Percentiles rank a stretch among this genome's conserved stretches.
phyloP scores from a whole-genome alignment of 2,888 invertebrate species.

The Drosophila testacea region DNA sequence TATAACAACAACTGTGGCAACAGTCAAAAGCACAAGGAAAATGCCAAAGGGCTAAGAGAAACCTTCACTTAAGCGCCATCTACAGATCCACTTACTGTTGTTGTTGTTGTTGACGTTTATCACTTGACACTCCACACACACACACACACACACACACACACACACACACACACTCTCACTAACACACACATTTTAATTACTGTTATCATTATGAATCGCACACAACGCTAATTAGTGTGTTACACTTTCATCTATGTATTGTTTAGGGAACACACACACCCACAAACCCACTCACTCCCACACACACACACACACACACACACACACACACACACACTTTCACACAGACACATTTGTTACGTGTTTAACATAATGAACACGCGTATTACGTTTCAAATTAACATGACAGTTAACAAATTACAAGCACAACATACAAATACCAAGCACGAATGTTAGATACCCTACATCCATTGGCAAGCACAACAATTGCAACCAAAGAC shows the following conservation, averaged over 20 bases:
- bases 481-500: not conserved
- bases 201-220: slow-evolving; percentile 82
- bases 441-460: not conserved
- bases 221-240: slow-evolving; percentile 77
- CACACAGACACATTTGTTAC: slow-evolving; percentile 45
- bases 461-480: not conserved
- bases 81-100: slow-evolving; percentile 15
- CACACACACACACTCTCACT: slow-evolving; percentile 55
- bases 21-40: slow-evolving; percentile 25
- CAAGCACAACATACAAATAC: not conserved
- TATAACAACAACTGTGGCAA: not conserved
- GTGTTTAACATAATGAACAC: slow-evolving; percentile 81
- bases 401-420: slow-evolving; percentile 76
- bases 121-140: slow-evolving; percentile 33
- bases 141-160: slow-evolving; percentile 33
- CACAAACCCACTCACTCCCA: slow-evolving; percentile 19
- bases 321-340: slow-evolving; percentile 4
- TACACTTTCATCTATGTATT: slow-evolving; percentile 75
- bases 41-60: slow-evolving; percentile 5
- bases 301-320: slow-evolving; percentile 6
- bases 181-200: slow-evolving; percentile 70
- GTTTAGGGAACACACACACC: slow-evolving; percentile 42
- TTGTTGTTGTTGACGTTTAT: slow-evolving; percentile 29
- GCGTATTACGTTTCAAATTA: slow-evolving; percentile 73
- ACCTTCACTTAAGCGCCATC: not conserved